phyloP scores from a whole-genome alignment of 2,888 invertebrate genomes.

The Brachypalpus laphriformis region DNA sequence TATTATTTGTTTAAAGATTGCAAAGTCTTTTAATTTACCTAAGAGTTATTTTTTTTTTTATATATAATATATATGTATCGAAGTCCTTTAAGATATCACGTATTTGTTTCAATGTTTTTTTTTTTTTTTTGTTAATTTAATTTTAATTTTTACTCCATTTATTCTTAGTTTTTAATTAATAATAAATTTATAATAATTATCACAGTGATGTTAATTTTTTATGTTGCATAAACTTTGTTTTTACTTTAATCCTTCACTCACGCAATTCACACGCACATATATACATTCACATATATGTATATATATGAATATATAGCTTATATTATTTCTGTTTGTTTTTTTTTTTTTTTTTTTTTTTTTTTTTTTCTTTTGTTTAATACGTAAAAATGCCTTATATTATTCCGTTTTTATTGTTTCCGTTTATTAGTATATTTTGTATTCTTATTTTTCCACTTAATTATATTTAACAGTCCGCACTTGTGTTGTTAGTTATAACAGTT shows the following conservation, averaged over 20 bases:
- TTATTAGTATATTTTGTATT: constrained; percentile 76
- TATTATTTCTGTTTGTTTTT: constrained; percentile 60
- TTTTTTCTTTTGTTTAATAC: constrained; percentile 62
- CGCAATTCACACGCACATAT: constrained; percentile 81
- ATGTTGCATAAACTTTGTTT: constrained; percentile 83
- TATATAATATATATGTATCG: constrained; percentile 83
- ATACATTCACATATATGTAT: constrained; percentile 75
- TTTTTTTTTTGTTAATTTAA: constrained; percentile 81
- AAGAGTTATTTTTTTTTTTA: constrained; percentile 75
- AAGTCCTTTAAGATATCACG: constrained; percentile 83
- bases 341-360: constrained; percentile 50
- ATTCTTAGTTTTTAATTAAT: constrained; percentile 78
- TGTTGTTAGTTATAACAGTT: constrained; percentile 64
- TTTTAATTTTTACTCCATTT: constrained; percentile 78
- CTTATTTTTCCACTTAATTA: constrained; percentile 59
- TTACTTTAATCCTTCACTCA: constrained; percentile 78
- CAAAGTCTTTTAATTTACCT: constrained; percentile 78
- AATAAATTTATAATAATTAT: constrained; percentile 83
- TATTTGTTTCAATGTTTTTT: constrained; percentile 83
- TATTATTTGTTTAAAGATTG: constrained; percentile 74
- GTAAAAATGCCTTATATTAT: constrained; percentile 77
- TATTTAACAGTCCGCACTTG: constrained; percentile 68
- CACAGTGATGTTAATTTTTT: constrained; percentile 82
- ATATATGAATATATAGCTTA: constrained; percentile 72
- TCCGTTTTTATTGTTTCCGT: constrained; percentile 78